Percentiles rank a stretch among this genome's conserved stretches.
Conservation (phyloP, 2,797 vertebrate genomes). For the Botia kubotai region DNA sequence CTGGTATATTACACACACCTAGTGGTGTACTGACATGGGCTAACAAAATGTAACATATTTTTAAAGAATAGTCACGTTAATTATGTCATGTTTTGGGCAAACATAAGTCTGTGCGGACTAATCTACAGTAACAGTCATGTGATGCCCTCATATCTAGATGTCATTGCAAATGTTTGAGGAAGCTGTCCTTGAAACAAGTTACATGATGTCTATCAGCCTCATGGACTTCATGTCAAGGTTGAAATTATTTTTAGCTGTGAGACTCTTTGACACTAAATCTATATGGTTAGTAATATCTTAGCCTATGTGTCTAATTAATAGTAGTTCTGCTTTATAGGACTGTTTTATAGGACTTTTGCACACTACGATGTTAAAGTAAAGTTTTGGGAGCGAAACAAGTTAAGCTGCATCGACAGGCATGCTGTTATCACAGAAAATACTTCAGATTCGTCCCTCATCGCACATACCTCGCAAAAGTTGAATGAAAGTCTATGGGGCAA, state of each 20-base stretch:
- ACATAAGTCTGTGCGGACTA: background rate
- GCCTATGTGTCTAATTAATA: background rate
- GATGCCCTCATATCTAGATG: conserved; percentile 16
- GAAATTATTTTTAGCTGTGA: conserved; percentile 4
- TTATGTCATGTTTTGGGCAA: background rate
- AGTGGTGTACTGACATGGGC: background rate
- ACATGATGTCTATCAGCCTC: conserved; percentile 16
- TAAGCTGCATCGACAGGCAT: background rate
- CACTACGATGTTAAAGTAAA: background rate
- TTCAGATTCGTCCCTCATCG: background rate
- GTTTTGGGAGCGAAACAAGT: background rate
- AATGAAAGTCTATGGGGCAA: background rate
- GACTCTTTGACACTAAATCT: background rate
- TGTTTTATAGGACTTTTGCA: conserved; percentile 1
- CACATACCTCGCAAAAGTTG: background rate
- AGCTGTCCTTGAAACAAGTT: conserved; percentile 28
- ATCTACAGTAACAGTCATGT: background rate
- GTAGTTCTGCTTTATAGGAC: background rate
- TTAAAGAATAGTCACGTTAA: background rate
- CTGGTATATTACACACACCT: background rate
- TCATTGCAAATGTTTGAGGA: conserved; percentile 19
- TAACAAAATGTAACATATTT: no score
- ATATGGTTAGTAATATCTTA: background rate
- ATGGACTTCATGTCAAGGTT: conserved; percentile 16
- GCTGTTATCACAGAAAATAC: conserved; percentile 1